Conservation (phyloP, 2,797 vertebrate species). For the Agapornis canus region DNA sequence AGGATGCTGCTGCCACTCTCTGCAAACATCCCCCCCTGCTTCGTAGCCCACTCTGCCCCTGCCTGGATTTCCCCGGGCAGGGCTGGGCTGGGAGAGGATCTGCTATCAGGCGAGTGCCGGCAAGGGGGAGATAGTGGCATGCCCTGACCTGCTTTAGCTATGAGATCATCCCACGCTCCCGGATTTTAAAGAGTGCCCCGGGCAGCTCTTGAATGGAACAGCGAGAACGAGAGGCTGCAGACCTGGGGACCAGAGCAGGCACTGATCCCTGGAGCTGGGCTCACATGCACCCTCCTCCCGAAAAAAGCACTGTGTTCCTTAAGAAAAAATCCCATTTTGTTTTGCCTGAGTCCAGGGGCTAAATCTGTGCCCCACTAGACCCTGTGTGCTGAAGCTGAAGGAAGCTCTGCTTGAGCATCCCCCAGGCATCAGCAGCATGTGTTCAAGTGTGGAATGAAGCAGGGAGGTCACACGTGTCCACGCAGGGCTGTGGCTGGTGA, state of each 20-base stretch:
- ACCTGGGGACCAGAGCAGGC: neutral
- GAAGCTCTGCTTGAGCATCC: neutral
- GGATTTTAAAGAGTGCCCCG: constrained; percentile 76
- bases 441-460: rapidly evolving
- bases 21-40: neutral
- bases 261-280: neutral
- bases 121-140: neutral
- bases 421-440: neutral
- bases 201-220: neutral
- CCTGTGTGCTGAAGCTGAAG: neutral
- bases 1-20: neutral
- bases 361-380: neutral
- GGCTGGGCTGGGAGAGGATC: constrained; percentile 1
- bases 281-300: neutral
- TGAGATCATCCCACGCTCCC: constrained; percentile 79
- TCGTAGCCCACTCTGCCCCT: neutral
- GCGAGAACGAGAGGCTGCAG: neutral
- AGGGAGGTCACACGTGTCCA: neutral
- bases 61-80: neutral
- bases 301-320: rapidly evolving
- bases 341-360: neutral
- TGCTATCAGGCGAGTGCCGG: neutral
- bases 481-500: neutral
- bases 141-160: constrained; percentile 51
- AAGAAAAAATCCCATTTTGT: neutral